Percentiles rank a stretch among this genome's conserved stretches.
These are phyloP conservation scores for Orchesellides sinensis DNA, from an alignment of 2,888 invertebrate genomes.

Conservation along the genomic window DNA sequence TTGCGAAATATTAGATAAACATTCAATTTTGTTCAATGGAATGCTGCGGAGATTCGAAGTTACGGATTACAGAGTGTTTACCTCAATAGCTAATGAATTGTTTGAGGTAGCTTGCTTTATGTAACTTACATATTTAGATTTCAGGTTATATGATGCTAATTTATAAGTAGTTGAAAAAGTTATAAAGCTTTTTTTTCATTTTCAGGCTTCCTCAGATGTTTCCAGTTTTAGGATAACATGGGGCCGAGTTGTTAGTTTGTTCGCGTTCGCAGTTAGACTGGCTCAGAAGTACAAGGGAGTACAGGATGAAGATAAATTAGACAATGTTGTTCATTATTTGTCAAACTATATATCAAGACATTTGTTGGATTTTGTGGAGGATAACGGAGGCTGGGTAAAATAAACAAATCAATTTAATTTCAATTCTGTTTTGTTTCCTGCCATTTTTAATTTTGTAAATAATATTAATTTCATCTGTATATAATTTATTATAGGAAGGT, in stretches of 20 bases:
- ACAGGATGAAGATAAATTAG: conserved; percentile 63
- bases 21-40: conserved; percentile 78
- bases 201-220: conserved; percentile 52
- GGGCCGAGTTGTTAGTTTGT: conserved; percentile 78
- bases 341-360: conserved; percentile 78
- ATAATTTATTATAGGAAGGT: conserved; percentile 61
- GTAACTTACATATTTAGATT: not conserved
- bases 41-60: conserved; percentile 78
- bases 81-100: conserved; percentile 78
- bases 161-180: no score
- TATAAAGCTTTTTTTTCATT: conserved; percentile 15
- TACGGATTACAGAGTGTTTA: conserved; percentile 76
- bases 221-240: conserved; percentile 76
- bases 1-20: conserved; percentile 78
- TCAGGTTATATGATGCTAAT: not conserved
- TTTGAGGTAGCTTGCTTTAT: conserved; percentile 76
- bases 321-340: conserved; percentile 77
- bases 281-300: conserved; percentile 77
- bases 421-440: not conserved
- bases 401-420: not conserved
- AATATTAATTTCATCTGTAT: not conserved
- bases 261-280: conserved; percentile 78
- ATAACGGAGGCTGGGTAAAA: conserved; percentile 78
- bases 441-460: not conserved
- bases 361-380: conserved; percentile 77